Evolutionary conservation across 2,797 vertebrate species (phyloP), one percentile per base, ranked within the genome.

Genomic region (Squalus acanthias): DNA sequence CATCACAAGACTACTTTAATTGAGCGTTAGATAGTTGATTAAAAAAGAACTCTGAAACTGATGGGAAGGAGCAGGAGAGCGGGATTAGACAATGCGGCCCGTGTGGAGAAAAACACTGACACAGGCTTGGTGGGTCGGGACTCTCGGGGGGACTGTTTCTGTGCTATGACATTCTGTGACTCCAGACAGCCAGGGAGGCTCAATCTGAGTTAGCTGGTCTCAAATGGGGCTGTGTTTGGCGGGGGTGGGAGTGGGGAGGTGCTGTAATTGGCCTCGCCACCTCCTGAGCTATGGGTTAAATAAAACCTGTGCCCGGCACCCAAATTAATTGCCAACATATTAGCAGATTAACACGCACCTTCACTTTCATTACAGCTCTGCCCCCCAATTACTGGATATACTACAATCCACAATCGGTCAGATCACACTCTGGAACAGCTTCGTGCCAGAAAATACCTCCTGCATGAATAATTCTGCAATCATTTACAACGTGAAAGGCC

Each of bases 391-490:
- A 74, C 50, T 95, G 94, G 46, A 76, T 12, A 2, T 53, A 74
- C 69, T 50, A 70, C 93, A 70, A 95, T 95, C 93, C 94, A 57
- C 70, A 74, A 95, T 67, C 57, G 24, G 50, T 95, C 57, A 95
- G 46, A 53, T 53, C 94, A 74, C 70, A 74, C 94, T 95, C 53
- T 95, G 94, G 70, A 72, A 95, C 46, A 74, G 94, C 69, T 33
- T 33, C 50, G 1, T 22, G 94, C 94, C 94, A 95, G 94, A 95
- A 95, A 95, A 95, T 95, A 74, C 94, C 94, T 95, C 69, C 70
- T 95, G 94, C 94, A 95, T 95, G 94, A 95, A 95, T 95, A 95
- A 95, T 95, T 95, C 50, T 95, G 94, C 94, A 95, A 95, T 95
- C 94, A 95, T 95, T 95, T 95, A 95, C 94, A 74, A 74, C 24